phyloP scores from a whole-genome alignment of 2,888 invertebrate species.

The Xestia c-nigrum region DNA sequence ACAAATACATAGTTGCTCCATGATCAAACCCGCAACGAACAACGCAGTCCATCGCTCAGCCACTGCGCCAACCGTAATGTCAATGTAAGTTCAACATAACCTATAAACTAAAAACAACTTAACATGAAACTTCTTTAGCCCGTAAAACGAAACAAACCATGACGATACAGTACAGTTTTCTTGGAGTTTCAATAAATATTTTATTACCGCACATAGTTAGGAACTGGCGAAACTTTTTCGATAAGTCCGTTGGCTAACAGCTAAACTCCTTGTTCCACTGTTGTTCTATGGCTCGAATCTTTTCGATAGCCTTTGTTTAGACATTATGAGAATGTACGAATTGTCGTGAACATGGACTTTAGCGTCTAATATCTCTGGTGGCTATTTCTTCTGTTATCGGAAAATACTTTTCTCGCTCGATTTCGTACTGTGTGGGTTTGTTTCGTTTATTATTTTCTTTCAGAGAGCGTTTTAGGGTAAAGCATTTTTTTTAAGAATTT shows the following conservation, averaged over 20 bases:
- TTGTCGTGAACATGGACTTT: slow-evolving; percentile 78
- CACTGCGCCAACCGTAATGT: background rate
- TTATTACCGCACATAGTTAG: slow-evolving; percentile 58
- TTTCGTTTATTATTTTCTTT: slow-evolving; percentile 49
- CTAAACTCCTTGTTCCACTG: slow-evolving; percentile 71
- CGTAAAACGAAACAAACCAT: slow-evolving; percentile 40
- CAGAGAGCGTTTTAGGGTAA: background rate
- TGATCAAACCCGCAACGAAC: too few species aligned
- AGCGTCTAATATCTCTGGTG: slow-evolving; percentile 74
- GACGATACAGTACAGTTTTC: slow-evolving; percentile 47
- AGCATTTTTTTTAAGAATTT: background rate
- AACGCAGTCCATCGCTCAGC: background rate
- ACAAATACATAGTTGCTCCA: background rate
- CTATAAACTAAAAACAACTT: background rate
- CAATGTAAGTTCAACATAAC: background rate
- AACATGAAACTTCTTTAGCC: slow-evolving; percentile 7
- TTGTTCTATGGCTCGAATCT: slow-evolving; percentile 69
- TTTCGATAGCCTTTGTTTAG: slow-evolving; percentile 83
- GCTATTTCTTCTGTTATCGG: slow-evolving; percentile 74
- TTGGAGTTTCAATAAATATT: slow-evolving; percentile 62
- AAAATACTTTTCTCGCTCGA: slow-evolving; percentile 72
- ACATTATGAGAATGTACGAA: slow-evolving; percentile 83
- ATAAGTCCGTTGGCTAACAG: slow-evolving; percentile 77
- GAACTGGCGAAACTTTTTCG: slow-evolving; percentile 78
- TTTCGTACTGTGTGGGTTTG: slow-evolving; percentile 58